These are phyloP conservation scores for Rhincodon typus DNA, from an alignment of 2,797 vertebrate genomes.

Conservation along the genomic window DNA sequence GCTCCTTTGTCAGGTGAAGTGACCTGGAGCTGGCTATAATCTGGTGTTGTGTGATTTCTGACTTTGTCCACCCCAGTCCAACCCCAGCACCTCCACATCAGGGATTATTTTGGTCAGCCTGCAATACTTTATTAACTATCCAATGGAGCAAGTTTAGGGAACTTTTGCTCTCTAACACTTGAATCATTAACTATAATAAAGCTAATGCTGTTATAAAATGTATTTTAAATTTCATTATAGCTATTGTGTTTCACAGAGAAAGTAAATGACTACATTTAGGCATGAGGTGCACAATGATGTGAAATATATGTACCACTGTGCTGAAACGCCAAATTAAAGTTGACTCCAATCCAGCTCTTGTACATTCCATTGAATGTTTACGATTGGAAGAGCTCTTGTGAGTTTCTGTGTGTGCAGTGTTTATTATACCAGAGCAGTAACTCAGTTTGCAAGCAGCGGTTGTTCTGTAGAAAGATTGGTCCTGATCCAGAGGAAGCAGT, in stretches of 20 bases:
- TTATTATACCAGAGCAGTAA: not conserved
- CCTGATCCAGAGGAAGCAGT: conserved; percentile 19
- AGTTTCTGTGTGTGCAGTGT: not conserved
- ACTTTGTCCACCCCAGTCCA: too few species aligned
- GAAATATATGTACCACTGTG: not conserved
- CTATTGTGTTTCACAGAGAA: not conserved
- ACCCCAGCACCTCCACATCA: too few species aligned
- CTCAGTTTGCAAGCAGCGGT: not conserved
- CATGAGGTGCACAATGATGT: not conserved
- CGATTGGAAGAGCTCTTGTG: not conserved
- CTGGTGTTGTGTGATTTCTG: too few species aligned
- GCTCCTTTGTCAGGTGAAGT: too few species aligned
- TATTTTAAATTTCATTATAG: not conserved
- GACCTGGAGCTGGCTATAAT: too few species aligned
- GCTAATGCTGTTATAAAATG: not conserved
- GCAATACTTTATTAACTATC: not conserved
- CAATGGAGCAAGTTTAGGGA: not conserved
- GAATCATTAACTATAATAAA: not conserved
- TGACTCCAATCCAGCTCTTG: conserved; percentile 16
- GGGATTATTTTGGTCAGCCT: not conserved
- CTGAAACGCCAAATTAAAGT: not conserved
- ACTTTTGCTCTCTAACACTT: not conserved
- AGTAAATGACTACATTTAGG: not conserved
- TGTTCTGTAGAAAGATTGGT: conserved; percentile 9
- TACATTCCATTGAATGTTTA: conserved; percentile 1